These are phyloP conservation scores for Rhagologus leucostigma DNA, from an alignment of 2,113 vertebrate genomes.

Conservation along the genomic window DNA sequence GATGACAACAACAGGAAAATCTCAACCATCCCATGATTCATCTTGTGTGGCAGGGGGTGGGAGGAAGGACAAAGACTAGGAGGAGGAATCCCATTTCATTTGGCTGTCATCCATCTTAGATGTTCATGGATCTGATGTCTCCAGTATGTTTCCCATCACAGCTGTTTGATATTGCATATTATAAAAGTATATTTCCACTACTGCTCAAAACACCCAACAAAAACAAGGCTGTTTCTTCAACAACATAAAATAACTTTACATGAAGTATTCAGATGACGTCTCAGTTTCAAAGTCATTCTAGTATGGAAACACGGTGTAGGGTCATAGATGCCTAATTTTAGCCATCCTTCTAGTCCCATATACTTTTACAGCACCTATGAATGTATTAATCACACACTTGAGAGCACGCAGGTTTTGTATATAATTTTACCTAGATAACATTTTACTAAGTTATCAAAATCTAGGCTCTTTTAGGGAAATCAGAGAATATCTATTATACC, in stretches of 20 bases:
- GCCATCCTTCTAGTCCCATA: neutral
- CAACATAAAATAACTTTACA: neutral
- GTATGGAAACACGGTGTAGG: neutral
- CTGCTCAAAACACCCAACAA: neutral
- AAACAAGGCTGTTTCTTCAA: neutral
- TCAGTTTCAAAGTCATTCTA: neutral
- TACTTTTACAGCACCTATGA: neutral
- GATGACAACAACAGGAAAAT: neutral
- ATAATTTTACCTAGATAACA: neutral
- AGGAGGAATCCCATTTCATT: neutral
- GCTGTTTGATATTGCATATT: neutral
- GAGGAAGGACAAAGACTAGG: neutral
- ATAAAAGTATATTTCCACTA: neutral
- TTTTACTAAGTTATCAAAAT: constrained; percentile 16
- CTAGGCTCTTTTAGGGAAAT: neutral
- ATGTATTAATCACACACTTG: neutral
- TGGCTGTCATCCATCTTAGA: neutral
- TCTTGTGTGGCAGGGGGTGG: neutral
- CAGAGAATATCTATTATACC: neutral
- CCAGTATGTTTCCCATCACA: neutral
- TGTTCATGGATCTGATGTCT: neutral
- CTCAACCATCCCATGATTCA: neutral
- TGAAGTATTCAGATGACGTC: neutral
- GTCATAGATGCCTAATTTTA: neutral
- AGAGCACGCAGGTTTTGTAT: neutral